Evolutionary conservation across 2,888 invertebrate genomes (phyloP).

Genomic region (Athetis lepigone): DNA sequence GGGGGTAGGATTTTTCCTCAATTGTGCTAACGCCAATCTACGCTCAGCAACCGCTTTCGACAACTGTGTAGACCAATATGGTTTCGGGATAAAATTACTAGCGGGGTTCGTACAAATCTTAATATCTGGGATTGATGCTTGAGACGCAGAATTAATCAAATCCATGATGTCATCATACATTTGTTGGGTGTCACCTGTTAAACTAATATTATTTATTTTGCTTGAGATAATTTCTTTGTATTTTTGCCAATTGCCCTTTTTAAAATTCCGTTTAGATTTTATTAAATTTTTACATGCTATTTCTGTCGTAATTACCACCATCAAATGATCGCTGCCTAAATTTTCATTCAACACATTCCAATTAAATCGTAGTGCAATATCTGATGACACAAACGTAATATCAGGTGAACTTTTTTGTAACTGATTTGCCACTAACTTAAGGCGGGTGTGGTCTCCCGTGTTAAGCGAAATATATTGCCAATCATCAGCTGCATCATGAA

Average conservation of each 20-base stretch:
- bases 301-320: constrained; percentile 4
- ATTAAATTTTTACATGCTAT: too few relatives aligned
- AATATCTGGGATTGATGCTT: constrained; percentile 4
- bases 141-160: constrained; percentile 6
- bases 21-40: constrained; percentile 3
- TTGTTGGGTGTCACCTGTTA: neutral
- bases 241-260: constrained; percentile 15
- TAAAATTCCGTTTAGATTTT: too few relatives aligned
- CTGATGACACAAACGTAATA: constrained; percentile 4
- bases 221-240: neutral
- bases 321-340: constrained; percentile 24
- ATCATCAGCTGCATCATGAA: constrained; percentile 14
- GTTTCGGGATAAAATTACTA: constrained; percentile 2
- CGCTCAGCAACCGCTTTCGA: constrained; percentile 2
- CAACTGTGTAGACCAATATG: neutral
- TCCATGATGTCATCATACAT: constrained; percentile 6
- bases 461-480: neutral
- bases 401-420: constrained; percentile 21
- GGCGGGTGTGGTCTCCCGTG: too few relatives aligned
- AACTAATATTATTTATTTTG: neutral
- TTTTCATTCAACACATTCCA: constrained; percentile 10
- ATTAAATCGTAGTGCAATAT: constrained; percentile 15
- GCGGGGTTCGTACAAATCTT: neutral
- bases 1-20: constrained; percentile 4
- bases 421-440: constrained; percentile 3